These are phyloP conservation scores for Notodonta ziczac DNA, from an alignment of 2,888 invertebrate species.

Conservation along the genomic window DNA sequence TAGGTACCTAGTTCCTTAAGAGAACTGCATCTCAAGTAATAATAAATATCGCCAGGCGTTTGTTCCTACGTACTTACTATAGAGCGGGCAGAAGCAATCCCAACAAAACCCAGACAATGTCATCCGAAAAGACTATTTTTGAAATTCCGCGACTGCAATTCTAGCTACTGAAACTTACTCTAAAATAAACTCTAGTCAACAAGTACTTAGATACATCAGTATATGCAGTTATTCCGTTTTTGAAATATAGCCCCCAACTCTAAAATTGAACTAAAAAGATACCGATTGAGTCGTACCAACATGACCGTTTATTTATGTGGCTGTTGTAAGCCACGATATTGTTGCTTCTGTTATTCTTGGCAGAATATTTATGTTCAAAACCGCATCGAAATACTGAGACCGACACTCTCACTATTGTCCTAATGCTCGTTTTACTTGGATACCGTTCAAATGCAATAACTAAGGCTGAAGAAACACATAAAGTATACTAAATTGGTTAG, in stretches of 20 bases:
- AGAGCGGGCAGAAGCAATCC: too few species aligned
- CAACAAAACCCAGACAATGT: too few species aligned
- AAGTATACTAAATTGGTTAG: not conserved
- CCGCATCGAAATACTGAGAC: conserved; percentile 14
- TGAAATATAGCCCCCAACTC: too few species aligned
- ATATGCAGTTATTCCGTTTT: too few species aligned
- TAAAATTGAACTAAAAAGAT: not conserved
- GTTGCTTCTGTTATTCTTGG: conserved; percentile 4
- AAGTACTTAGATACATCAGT: too few species aligned
- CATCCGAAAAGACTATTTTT: too few species aligned
- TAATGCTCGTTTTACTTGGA: conserved; percentile 30
- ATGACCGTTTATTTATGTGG: conserved; percentile 3
- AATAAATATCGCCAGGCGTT: not conserved
- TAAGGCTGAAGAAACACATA: conserved; percentile 8
- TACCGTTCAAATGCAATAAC: conserved; percentile 37
- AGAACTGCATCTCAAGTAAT: too few species aligned
- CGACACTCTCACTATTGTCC: conserved; percentile 34
- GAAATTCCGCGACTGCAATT: too few species aligned
- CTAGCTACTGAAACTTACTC: too few species aligned
- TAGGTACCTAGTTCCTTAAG: too few species aligned
- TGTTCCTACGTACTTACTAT: too few species aligned
- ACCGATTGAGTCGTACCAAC: not conserved
- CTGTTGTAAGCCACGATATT: not conserved
- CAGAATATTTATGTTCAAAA: not conserved
- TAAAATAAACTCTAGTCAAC: too few species aligned